phyloP scores from a whole-genome alignment of 2,113 vertebrate genomes.

The Geococcyx californianus region DNA sequence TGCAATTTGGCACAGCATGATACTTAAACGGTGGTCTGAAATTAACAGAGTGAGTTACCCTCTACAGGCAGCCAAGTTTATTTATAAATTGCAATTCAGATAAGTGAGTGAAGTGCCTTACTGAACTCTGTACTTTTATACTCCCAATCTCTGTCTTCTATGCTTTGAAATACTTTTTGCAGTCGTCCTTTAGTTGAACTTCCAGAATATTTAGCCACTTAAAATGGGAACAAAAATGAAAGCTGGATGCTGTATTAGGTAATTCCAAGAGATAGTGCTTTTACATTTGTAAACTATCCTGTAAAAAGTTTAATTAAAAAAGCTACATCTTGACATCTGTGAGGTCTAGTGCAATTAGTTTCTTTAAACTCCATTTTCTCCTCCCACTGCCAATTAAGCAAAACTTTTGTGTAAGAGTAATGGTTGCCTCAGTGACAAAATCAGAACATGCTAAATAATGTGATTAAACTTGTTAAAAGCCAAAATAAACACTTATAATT shows the following conservation, averaged over 20 bases:
- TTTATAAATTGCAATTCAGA: slow-evolving; percentile 72
- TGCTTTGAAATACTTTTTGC: background rate
- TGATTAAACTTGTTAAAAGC: slow-evolving; percentile 85
- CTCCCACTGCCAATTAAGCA: slow-evolving; percentile 34
- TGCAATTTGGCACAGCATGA: slow-evolving; percentile 56
- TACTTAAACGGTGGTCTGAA: slow-evolving; percentile 62
- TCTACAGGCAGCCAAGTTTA: slow-evolving; percentile 51
- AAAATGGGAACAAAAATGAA: slow-evolving; percentile 12
- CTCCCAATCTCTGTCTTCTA: background rate
- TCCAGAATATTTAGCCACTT: background rate
- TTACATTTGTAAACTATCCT: slow-evolving; percentile 21
- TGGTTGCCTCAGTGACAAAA: slow-evolving; percentile 70
- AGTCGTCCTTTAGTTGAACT: background rate
- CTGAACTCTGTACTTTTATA: background rate
- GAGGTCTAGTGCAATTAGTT: slow-evolving; percentile 45
- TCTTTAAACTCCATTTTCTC: background rate
- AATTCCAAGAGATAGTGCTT: slow-evolving; percentile 25
- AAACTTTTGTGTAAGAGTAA: slow-evolving; percentile 30
- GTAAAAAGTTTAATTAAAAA: slow-evolving; percentile 34
- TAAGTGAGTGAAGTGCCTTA: slow-evolving; percentile 53
- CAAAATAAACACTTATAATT: slow-evolving; percentile 86
- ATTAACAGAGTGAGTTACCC: slow-evolving; percentile 43
- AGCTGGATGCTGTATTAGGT: background rate
- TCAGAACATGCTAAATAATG: slow-evolving; percentile 79
- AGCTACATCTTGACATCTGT: slow-evolving; percentile 10